These are phyloP conservation scores for Caenorhabditis briggsae DNA, from an alignment of 1,140 invertebrate genomes.

Conservation along the genomic window DNA sequence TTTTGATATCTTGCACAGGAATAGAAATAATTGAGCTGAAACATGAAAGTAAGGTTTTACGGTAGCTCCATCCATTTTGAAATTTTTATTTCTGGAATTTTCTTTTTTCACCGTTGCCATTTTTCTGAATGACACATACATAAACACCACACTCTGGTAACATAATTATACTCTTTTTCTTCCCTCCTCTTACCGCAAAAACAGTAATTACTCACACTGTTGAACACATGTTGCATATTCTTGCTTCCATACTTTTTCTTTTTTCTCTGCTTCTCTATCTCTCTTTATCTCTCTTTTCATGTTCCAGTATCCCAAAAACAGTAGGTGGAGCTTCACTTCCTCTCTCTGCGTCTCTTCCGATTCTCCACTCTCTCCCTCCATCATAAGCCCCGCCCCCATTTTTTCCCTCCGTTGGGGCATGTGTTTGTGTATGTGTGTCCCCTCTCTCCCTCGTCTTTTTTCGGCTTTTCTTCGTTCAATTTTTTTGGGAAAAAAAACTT, in stretches of 20 bases:
- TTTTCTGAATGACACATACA: no score
- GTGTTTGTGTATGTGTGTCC: slow-evolving; percentile 9
- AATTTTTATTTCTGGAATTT: no score
- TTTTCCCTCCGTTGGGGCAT: background rate
- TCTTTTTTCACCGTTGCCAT: no score
- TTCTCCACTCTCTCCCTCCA: background rate
- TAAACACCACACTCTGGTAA: no score
- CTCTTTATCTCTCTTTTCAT: background rate
- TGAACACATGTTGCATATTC: background rate
- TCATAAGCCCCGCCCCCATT: background rate
- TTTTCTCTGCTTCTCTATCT: slow-evolving; percentile 12
- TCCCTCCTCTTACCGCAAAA: slow-evolving; percentile 3
- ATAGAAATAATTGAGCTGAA: no score
- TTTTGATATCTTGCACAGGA: no score
- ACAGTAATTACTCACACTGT: slow-evolving; percentile 20
- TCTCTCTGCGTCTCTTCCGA: background rate
- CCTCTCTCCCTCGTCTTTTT: background rate
- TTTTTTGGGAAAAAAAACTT: slow-evolving; percentile 1
- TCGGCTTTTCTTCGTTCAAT: background rate
- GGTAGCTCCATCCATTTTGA: no score
- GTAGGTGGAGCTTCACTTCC: slow-evolving; percentile 1
- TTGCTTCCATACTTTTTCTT: background rate
- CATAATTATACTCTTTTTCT: background rate
- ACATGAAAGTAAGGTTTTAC: no score
- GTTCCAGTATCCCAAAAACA: background rate